Evolutionary conservation across 2,888 invertebrate genomes (phyloP), one percentile per base, ranked within the genome.

Genomic region (Catocala nupta): DNA sequence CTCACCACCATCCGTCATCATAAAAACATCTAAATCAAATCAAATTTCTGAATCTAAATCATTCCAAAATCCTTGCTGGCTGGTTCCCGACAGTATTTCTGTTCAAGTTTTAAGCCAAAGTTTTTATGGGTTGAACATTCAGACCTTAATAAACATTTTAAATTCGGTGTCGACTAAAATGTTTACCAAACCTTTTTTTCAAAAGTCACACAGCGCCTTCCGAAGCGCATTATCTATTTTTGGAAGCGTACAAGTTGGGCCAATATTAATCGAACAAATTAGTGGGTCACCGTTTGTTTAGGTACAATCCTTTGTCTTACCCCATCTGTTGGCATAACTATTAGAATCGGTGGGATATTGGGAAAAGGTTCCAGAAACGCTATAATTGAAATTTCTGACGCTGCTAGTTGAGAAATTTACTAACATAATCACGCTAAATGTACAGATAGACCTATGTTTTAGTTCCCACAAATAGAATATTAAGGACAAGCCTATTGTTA

Each of bases 251-350:
- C 63, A 68, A 56, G 71, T 85, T 84, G 80, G 74, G 66, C 80
- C 85, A 89, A 89, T 87, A 89, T 84, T 85, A 78, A 78, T 73
- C 70, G 73, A 83, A 81, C 78, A 84, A 88, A 90, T 89, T 89
- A 88, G 87, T 85, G 73, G 66, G 78, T 80, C 60, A 60, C 11
- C 39, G 71, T 77, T 73, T 77, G 60, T 66, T 75, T 73, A 68
- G 71, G 79, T 48, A 55, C 55, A 52, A 63, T 55, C 62, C 70
- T 73, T 78, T 78, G 78, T 78, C 56, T 79, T 68, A 65, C 53
- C 57, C 48, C 49, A 59, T 65, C 47, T 70, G 72, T 79, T 76
- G 65, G 68, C 71, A 55, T 6, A 65, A 59, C 65, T 69, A 72
- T 71, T 69, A 71, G 63, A 65, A 68, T 61, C 63, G 63, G 63